These are phyloP conservation scores for human DNA, from an alignment of 2,113 vertebrate species.

Conservation along the genomic window DNA sequence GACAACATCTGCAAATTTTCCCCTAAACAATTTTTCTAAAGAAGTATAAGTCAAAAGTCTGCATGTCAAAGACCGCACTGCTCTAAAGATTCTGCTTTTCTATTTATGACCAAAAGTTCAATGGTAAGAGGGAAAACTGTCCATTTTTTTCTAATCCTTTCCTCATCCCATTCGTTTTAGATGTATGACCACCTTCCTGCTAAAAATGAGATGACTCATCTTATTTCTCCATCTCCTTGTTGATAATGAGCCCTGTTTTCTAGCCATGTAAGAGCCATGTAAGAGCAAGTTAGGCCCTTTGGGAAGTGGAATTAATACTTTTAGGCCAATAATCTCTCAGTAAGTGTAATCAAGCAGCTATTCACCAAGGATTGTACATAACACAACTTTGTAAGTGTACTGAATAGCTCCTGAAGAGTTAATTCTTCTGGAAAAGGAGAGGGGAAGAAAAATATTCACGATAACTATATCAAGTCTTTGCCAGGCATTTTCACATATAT, in stretches of 20 bases:
- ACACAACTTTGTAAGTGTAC: not conserved
- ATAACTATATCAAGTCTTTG: not conserved
- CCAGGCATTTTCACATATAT: not conserved
- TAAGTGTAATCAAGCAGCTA: not conserved
- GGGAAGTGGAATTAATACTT: not conserved
- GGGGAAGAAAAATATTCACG: not conserved
- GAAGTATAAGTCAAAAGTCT: not conserved
- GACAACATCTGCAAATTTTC: not conserved
- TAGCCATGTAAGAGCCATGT: not conserved
- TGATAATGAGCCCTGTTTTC: not conserved
- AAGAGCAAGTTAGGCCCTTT: not conserved
- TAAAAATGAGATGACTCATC: not conserved
- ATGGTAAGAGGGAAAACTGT: not conserved
- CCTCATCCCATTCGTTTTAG: not conserved
- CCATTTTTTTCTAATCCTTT: not conserved
- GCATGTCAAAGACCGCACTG: not conserved
- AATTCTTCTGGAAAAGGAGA: not conserved
- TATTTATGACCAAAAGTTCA: not conserved
- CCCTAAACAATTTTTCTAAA: not conserved
- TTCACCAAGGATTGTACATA: not conserved
- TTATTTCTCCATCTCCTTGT: not conserved
- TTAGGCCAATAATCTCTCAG: not conserved
- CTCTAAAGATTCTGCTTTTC: not conserved
- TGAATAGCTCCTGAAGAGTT: not conserved
- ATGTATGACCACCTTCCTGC: not conserved